Base-by-base conservation (phyloP, 2,888 invertebrate genomes). In the Tipula helvola region DNA sequence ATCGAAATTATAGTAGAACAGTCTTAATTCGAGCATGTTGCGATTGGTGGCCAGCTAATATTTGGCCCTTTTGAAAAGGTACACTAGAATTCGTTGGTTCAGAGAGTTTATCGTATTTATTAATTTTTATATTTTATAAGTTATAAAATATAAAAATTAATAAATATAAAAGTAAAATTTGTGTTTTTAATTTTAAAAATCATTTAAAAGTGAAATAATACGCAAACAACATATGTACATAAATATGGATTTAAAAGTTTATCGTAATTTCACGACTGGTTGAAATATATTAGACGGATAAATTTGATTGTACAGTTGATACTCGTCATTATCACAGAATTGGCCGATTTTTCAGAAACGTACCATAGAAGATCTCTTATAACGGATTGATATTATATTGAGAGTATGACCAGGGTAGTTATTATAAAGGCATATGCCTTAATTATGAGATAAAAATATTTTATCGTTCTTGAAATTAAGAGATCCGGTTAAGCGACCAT, bases 381-480 rank as follows among this genome's bases (percentile, higher is more conserved):
- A 28, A 99, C 97, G 16, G 96, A 96, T 92, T 99, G 99, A 90
- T 98, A 98, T 90, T 98, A 97, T 10, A 98, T 96, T 1, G 99
- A 99, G 13, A 99, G 92, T 2, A 99, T 96, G 8, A 98, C 98
- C 87, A 99, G 92, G 8, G 96, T 97, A n/a, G 90, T 98, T 96
- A 90, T 96, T 97, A 90, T 97, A 97, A 87, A 98, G 93, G 90
- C 98, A 98, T 86, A 99, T 94, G 36, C 98, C 98, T 92, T 98
- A 98, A 92, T 98, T 98, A 90, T 98, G 98, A 0, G 98, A 97
- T 84, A 99, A 93, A 90, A 96, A 96, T 89, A 99, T 98, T 92
- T 97, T 97, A 90, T 99, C 99, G 87, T 96, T 95, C 92, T 95
- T 95, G 90, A 98, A 97, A 88, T 95, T 94, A 88, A 96, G 93